Base-by-base conservation (phyloP, 2,888 invertebrate genomes). In the Slavum lentiscoides region DNA sequence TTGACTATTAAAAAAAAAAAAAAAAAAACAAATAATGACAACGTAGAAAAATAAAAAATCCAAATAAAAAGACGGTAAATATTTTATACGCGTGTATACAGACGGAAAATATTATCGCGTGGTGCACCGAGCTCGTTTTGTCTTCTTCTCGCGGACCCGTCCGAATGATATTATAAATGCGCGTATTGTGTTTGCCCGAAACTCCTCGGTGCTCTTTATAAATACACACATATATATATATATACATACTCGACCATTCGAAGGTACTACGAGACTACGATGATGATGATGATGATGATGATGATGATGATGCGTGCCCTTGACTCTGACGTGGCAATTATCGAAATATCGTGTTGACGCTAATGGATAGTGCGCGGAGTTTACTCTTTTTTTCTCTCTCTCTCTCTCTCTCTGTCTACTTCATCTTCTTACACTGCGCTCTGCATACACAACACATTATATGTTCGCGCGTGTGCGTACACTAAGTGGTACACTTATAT, bases 261-360 rank as follows among this genome's bases (percentile, higher is more conserved):
- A 62, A 19, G 76, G n/a, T n/a, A 39, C 37, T 64, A 37, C 30
- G 30, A 30, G 30, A 30, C 30, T 53, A 67, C 19, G 64, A 55
- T 66, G 66, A 75, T 67, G 55, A 76, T 76, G 76, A 30, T 4
- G 30, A 30, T 30, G 30, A 30, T 4, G 30, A 30, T 4, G 30
- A 30, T 30, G 30, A 30, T 30, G 30, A 76, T 68, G 76, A 58
- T 59, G 43, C 70, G 49, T 77, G 77, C 62, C 77, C 77, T 77
- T 77, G 77, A 77, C 77, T 77, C 77, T 70, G 77, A 77, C 77
- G 39, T 23, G 77, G 77, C 77, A 77, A 77, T 77, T 77, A 77
- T 77, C 77, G 77, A 64, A 64, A 70, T 77, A 77, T 77, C 77
- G 77, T 70, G 77, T 77, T 64, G 55, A 62, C 70, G 69, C 69